Percentiles rank a stretch among this genome's conserved stretches.
phyloP scores from a whole-genome alignment of 2,113 vertebrate genomes.

The Macroglossus sobrinus region DNA sequence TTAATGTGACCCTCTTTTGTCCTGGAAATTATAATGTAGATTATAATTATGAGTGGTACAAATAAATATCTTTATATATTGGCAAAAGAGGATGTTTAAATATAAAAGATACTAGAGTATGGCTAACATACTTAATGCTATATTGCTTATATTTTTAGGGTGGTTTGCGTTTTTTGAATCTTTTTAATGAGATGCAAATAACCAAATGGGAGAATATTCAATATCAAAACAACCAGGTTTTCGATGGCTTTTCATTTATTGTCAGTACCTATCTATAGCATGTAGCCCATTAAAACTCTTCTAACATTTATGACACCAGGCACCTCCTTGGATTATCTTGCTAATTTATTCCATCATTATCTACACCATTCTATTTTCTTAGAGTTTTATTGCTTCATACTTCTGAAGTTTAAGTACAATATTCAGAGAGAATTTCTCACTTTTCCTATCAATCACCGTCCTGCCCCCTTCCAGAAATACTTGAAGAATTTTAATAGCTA shows the following conservation, averaged over 20 bases:
- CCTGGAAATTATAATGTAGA: constrained; percentile 59
- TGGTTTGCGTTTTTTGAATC: not conserved
- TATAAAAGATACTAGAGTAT: not conserved
- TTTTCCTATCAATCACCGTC: not conserved
- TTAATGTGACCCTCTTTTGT: constrained; percentile 64
- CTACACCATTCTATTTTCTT: not conserved
- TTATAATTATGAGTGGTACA: constrained; percentile 62
- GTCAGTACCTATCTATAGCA: not conserved
- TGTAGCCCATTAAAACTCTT: constrained; percentile 27
- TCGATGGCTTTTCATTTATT: not conserved
- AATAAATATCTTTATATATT: constrained; percentile 50
- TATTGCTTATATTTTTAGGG: not conserved
- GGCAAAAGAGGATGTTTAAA: constrained; percentile 10
- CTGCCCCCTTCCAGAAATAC: not conserved
- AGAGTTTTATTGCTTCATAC: not conserved
- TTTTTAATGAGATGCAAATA: constrained; percentile 38
- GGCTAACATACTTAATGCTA: not conserved
- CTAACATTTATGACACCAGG: not conserved
- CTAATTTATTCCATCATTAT: not conserved
- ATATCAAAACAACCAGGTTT: not conserved
- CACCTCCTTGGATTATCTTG: not conserved
- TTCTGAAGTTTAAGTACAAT: not conserved
- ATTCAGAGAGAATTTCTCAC: constrained; percentile 16
- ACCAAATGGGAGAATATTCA: not conserved
- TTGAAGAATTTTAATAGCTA: constrained; percentile 40